Base-by-base conservation (phyloP, 2,888 invertebrate genomes). In the Aspidapion aeneum region DNA sequence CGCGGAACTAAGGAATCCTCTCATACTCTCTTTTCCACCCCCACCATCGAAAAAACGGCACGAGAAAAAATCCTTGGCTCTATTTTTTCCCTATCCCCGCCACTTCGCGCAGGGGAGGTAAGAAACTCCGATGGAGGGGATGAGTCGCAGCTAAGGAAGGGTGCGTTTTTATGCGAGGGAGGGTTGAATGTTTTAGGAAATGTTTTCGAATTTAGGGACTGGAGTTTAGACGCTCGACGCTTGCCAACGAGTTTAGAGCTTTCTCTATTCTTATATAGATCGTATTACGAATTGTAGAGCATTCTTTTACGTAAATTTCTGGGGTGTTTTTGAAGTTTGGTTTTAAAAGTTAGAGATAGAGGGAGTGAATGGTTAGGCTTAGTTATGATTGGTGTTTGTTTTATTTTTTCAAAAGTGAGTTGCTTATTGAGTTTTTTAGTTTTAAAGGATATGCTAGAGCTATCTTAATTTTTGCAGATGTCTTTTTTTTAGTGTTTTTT, bases 1-100 rank as follows among this genome's bases (percentile, higher is more conserved):
- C 70, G 72, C 73, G 74, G 74, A 74, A 73, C 72, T 78, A 79
- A 79, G 79, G 79, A 79, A 77, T 75, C 72, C 69, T 70, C n/a
- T n/a, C n/a, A n/a, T n/a, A n/a, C n/a, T n/a, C n/a, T n/a, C 71
- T 72, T 74, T 77, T 75, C 78, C 78, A 74, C 78, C 64, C 66
- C 67, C 65, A 63, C 55, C 57, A 58, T 60, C 63, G 65, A 67
- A 67, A 54, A 67, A 67, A 65, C 68, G 72, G 72, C 71, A 68
- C 71, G 70, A 70, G 71, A 76, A 78, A 77, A 78, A 78, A 74
- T 71, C 72, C 76, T 76, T 74, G 75, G 76, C 77, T 75, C 73
- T 69, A 72, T 77, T 78, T 79, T 79, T 78, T 77, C 71, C 68
- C 63, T 69, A 70, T 71, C 75, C 77, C 78, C 74, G 64, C 77